These are phyloP conservation scores for Macrochelys suwanniensis DNA, from an alignment of 2,797 vertebrate species.

Conservation along the genomic window DNA sequence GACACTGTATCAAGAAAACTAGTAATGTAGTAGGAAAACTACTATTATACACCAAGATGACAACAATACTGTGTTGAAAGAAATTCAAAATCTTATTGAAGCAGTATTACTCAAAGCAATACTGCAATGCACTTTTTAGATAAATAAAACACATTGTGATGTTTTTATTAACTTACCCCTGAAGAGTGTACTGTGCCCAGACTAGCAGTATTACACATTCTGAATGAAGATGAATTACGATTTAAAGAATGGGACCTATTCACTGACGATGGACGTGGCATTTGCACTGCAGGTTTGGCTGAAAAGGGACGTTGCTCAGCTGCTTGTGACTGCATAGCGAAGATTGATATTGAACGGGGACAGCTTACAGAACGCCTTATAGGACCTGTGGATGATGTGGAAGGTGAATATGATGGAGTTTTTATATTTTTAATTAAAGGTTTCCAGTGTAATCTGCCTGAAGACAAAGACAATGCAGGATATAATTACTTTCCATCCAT, in stretches of 20 bases:
- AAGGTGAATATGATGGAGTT: constrained; percentile 78
- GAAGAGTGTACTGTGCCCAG: constrained; percentile 85
- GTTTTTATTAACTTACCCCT: constrained; percentile 84
- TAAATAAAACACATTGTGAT: background rate
- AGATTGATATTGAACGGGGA: constrained; percentile 94
- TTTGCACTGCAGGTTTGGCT: constrained; percentile 77
- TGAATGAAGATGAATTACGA: constrained; percentile 87
- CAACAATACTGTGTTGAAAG: background rate
- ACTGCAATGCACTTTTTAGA: background rate
- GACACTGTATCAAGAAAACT: background rate
- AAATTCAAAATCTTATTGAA: background rate
- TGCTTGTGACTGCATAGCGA: constrained; percentile 84
- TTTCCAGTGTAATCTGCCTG: constrained; percentile 88
- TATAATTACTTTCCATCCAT: background rate
- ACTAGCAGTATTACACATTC: constrained; percentile 86
- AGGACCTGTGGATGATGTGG: constrained; percentile 84
- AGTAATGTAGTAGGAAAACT: background rate
- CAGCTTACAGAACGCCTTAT: constrained; percentile 97
- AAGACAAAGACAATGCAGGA: constrained; percentile 31
- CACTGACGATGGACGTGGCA: constrained; percentile 83
- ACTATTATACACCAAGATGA: background rate
- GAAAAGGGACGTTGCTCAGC: constrained; percentile 84
- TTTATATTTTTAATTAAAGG: constrained; percentile 84
- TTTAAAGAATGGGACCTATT: constrained; percentile 94
- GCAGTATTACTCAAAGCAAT: background rate